Evolutionary conservation across 2,797 vertebrate genomes (phyloP), one percentile per base, ranked within the genome.

Genomic region (Siniperca undulata): DNA sequence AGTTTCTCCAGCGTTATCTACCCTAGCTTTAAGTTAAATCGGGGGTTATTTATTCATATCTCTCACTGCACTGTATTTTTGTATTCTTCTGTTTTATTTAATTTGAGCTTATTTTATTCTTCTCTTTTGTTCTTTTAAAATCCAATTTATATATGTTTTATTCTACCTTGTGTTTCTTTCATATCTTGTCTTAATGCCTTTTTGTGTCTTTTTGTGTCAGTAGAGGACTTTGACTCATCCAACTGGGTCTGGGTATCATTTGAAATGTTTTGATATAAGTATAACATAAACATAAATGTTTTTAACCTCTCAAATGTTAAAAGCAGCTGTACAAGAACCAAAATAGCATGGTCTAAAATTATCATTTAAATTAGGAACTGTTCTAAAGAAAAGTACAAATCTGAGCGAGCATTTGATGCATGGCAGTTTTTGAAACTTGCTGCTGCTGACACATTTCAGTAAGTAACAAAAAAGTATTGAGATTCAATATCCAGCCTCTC

Each of bases 401-500:
- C 42, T 58, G 67, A 60, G 36, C 0, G 48, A 52, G 27, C 44
- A 46, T 36, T 65, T 19, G 22, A 74, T 34, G 38, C 7, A 56
- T 55, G 30, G n/a, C 8, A 5, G 42, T 70, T 56, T 56, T 17
- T 7, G 46, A 66, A 48, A 48, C 55, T n/a, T 50, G 24, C 20
- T 30, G 14, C 56, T 24, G 14, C 34, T 53, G 40, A 62, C 34
- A 36, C 17, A 64, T 44, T 58, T 73, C 16, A 58, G 55, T 80
- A 38, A 27, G 16, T 48, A 56, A 10, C 46, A 73, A n/a, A 61
- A 44, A 36, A 52, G 14, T 55, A 56, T 12, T 30, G 36, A 20
- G n/a, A 72, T 80, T 64, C 22, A 68, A 72, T 36, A 61, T 10
- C 27, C 7, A 62, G 42, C 52, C 36, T 4, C 65, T 64, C 12